Evolutionary conservation across 2,113 vertebrate species (phyloP), one percentile per base, ranked within the genome.

Genomic region (Struthidea cinerea): DNA sequence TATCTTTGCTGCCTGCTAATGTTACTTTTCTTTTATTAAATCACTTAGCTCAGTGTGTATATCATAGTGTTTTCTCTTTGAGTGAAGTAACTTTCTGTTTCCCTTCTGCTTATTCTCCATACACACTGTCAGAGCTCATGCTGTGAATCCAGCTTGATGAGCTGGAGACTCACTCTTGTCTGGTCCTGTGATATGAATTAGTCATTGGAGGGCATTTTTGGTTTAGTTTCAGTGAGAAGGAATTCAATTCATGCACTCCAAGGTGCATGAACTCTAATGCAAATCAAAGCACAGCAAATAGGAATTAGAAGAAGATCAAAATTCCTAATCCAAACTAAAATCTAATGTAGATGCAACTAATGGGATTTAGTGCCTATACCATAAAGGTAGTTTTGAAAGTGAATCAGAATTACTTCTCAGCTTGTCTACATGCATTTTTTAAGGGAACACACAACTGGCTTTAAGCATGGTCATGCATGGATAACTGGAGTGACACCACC

Each of bases 1-100:
- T 91, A 70, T 86, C 82, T 91, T 90, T 95, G 68, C 90, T 93
- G 87, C 75, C 85, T 83, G 19, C 59, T 96, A 90, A 88, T 44
- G 37, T 86, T 77, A 59, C 75, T 91, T 85, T 41, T 67, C 52
- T 87, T 91, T 76, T 90, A 82, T 59, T 10, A 77, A 82, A 91
- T 87, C 52, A 4, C 47, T 41, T 52, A 83, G n/a, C 9, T 92
- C 74, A 57, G 28, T 60, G n/a, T 89, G 49, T 87, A 7, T 87
- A 47, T 69, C 77, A 53, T 17, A 49, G 75, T 2, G 0, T 37
- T 86, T 87, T 93, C 65, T 63, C 8, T 55, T 26, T 37, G 37
- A 73, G 49, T 71, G 33, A 79, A 73, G 28, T 76, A 79, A 20
- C 32, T 90, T 95, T 90, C 73, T 94, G 30, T 70, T 94, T 95